These are phyloP conservation scores for Pantherophis vulpinus DNA, from an alignment of 2,797 vertebrate genomes.

Conservation along the genomic window DNA sequence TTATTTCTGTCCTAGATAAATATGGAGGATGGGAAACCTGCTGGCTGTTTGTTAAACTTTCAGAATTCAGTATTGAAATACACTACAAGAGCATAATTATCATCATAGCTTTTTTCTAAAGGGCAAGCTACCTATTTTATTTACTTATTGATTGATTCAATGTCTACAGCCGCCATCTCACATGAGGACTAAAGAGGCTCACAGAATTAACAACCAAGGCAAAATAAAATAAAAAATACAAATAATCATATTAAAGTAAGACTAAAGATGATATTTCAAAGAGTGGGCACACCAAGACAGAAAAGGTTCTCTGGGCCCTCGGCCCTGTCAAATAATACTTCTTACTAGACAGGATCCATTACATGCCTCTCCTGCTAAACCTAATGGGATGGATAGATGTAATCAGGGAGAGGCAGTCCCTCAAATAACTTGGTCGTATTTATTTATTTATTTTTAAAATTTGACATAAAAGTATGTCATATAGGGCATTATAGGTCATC, in stretches of 20 bases:
- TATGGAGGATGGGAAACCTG: neutral
- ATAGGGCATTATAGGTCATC: neutral
- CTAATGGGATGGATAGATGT: neutral
- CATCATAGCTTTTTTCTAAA: neutral
- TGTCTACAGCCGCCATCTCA: neutral
- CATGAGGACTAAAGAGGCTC: neutral
- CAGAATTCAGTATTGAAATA: neutral
- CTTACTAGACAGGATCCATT: neutral
- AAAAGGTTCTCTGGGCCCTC: neutral
- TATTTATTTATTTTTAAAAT: too few species aligned
- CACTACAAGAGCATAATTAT: neutral
- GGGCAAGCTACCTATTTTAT: neutral
- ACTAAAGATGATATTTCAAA: neutral
- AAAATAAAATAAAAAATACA: neutral
- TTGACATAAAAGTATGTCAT: neutral
- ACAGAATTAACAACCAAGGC: neutral
- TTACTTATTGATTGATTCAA: neutral
- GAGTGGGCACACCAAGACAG: neutral
- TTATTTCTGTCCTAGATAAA: neutral
- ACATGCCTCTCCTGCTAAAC: neutral
- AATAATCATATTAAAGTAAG: neutral
- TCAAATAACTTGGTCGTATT: neutral
- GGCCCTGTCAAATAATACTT: neutral
- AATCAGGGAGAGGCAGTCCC: neutral
- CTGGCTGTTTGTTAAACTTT: neutral